phyloP scores from a whole-genome alignment of 2,113 vertebrate species.

The Brachyistius frenatus region DNA sequence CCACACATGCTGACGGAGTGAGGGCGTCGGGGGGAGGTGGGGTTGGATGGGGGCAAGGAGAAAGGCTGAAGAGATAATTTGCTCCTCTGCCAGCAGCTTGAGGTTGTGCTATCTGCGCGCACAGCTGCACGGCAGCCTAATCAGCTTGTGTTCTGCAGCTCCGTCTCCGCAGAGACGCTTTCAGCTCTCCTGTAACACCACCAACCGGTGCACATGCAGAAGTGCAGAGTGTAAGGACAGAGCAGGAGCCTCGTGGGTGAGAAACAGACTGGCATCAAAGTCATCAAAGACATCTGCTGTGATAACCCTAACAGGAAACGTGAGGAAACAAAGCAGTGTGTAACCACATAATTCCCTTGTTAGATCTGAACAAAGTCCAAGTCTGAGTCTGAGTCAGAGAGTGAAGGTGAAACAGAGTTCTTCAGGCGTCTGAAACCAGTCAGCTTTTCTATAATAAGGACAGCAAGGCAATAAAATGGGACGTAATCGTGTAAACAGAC shows the following conservation, averaged over 20 bases:
- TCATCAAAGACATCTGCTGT: slow-evolving; percentile 38
- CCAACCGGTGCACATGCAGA: slow-evolving; percentile 57
- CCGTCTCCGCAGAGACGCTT: slow-evolving; percentile 40
- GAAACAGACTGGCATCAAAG: slow-evolving; percentile 21
- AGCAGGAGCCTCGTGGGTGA: background rate
- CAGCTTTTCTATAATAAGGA: slow-evolving; percentile 14
- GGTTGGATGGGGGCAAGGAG: background rate
- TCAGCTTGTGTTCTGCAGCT: slow-evolving; percentile 65
- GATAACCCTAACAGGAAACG: slow-evolving; percentile 26
- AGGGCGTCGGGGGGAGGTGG: background rate
- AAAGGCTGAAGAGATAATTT: slow-evolving; percentile 60
- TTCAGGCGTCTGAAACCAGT: background rate
- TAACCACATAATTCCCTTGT: background rate
- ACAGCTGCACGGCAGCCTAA: slow-evolving; percentile 69
- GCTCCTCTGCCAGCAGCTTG: slow-evolving; percentile 56
- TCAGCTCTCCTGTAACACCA: slow-evolving; percentile 62
- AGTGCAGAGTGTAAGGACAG: slow-evolving; percentile 27
- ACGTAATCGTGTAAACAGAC: background rate
- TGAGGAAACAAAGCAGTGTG: slow-evolving; percentile 2
- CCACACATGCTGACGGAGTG: slow-evolving; percentile 45
- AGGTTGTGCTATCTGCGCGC: slow-evolving; percentile 64
- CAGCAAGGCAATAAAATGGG: background rate
- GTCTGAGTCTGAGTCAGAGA: background rate
- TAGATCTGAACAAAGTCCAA: slow-evolving; percentile 13
- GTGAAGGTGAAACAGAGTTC: background rate